Base-by-base conservation (phyloP, 2,888 invertebrate species). In the Maniola hyperantus region DNA sequence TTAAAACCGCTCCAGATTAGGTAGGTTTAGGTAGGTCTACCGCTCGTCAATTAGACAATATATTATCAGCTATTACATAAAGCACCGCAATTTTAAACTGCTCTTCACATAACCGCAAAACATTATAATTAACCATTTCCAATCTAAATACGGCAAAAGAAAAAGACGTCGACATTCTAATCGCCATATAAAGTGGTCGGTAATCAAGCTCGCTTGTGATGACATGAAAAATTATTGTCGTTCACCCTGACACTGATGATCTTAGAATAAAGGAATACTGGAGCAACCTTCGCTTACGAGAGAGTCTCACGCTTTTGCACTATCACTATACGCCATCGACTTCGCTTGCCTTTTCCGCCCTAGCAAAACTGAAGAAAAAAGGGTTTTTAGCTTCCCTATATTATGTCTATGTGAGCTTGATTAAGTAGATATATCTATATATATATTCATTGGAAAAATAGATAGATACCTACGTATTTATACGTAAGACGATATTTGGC, bases 211-310 rank as follows among this genome's bases (percentile, higher is more conserved):
- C 33, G 57, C 58, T 65, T 66, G 55, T 59, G 64, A 62, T 64
- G 51, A 46, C 39, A 44, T 64, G 50, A 83, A 82, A 83, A 79
- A 83, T 83, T 83, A 83, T 83, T 83, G 84, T 85, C 81, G 89
- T 74, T 90, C 77, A 79, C 89, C 90, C 74, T 91, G 91, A 91
- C 91, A 90, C 89, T 89, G 86, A 88, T 90, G 86, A 79, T 85
- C 79, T 81, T 80, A 79, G 82, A 81, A 84, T 84, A 84, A 83
- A 83, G 81, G 82, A 79, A 74, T 78, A 82, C 54, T 62, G 33
- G 42, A 66, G 60, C 44, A 36, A 36, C 64, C 66, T 69, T 42
- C 34, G 59, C 46, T 46, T 13, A 4, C 11, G n/a, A 48, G n/a
- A 61, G 50, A 51, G n/a, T 51, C 59, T 33, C 46, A 59, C 59